Base-by-base conservation (phyloP, 2,888 invertebrate species). In the Sarcophaga rosellei region DNA sequence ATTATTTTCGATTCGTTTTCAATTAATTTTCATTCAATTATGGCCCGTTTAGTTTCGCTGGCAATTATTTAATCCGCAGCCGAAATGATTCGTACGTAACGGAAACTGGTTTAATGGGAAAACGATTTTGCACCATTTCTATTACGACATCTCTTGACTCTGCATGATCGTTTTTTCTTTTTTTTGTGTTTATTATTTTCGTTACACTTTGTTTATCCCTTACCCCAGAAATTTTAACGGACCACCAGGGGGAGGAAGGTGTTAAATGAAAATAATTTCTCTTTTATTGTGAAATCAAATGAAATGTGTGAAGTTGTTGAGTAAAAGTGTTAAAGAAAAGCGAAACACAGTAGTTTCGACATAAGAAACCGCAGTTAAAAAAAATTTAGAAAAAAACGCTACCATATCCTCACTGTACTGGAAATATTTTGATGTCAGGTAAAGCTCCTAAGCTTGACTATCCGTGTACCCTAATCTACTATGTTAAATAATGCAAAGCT, bases 221-320 rank as follows among this genome's bases (percentile, higher is more conserved):
- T 2, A 5, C 45, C 15, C 11, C 6, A 3, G 35, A 35, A 35
- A 35, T 35, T 35, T 35, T 1, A 0, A 10, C 35, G 35, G 35
- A 35, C 35, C 35, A 35, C 10, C 35, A 35, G 61, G 59, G 72
- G 63, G 65, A 75, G 53, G 45, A 25, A 81, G 66, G 83, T 87
- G 81, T 76, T 57, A 87, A 87, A 78, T 68, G 63, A 47, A 75
- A 81, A 59, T 72, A 84, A 72, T 86, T 86, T 86, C 86, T 61
- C 86, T 86, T 77, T 20, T 72, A 78, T 86, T 86, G 86, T 81
- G 81, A 86, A 86, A 84, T 63, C 53, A 63, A 84, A 84, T 70
- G 75, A 86, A 84, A 86, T 84, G 84, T 86, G 84, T 84, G 84
- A 86, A 78, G 15, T 86, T 78, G 23, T 15, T 12, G 68, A 63